Evolutionary conservation across 2,113 vertebrate species (phyloP).

Genomic region (Myodes glareolus): DNA sequence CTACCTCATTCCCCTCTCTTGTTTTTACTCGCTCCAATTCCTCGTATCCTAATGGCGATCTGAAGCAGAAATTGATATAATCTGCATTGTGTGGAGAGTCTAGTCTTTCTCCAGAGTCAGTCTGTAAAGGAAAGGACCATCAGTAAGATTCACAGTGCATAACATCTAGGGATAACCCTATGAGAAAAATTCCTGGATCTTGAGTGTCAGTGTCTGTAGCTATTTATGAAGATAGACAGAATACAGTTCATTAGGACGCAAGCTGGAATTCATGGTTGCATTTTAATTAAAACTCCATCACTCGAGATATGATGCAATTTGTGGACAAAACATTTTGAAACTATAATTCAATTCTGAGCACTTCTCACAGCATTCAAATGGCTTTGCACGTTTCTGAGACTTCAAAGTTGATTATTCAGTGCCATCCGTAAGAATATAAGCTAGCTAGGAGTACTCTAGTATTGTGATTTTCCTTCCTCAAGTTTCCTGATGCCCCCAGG

Average conservation of each 20-base stretch:
- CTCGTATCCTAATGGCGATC: neutral
- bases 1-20: too few relatives aligned
- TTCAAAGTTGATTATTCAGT: neutral
- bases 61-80: neutral
- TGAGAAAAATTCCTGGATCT: neutral
- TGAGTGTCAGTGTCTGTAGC: accelerated
- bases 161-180: neutral
- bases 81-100: neutral
- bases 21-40: neutral
- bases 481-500: neutral
- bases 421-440: neutral
- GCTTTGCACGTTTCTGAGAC: neutral
- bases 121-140: neutral
- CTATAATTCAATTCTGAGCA: neutral
- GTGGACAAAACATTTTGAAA: neutral
- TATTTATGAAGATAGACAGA: neutral
- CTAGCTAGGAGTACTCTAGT: accelerated
- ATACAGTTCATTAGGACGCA: neutral
- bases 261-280: neutral
- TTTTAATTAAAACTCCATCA: neutral
- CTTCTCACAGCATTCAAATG: neutral
- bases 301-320: neutral
- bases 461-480: neutral
- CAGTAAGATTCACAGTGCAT: neutral
- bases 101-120: neutral